Evolutionary conservation across 2,888 invertebrate genomes (phyloP).

Genomic region (Chloroclysta siterata): DNA sequence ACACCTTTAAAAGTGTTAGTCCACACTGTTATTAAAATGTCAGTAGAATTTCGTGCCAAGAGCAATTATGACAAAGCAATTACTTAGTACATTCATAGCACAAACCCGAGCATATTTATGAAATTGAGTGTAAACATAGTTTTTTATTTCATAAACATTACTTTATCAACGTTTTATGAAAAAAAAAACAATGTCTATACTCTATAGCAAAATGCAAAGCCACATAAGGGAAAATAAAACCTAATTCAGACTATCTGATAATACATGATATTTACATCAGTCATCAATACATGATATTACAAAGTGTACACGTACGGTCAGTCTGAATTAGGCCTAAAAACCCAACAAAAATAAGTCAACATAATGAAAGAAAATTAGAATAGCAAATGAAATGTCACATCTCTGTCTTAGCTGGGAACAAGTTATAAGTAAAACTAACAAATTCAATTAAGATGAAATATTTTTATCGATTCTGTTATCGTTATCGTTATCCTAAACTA

Average conservation of each 20-base stretch:
- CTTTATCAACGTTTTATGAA: neutral
- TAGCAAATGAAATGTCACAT: slow-evolving; percentile 25
- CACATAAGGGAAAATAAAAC: neutral
- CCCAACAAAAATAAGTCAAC: neutral
- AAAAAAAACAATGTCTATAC: neutral
- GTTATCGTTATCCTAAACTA: no score
- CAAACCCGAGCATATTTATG: neutral
- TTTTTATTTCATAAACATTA: neutral
- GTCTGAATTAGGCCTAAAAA: slow-evolving; percentile 13
- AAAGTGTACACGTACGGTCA: neutral
- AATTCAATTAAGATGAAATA: no score
- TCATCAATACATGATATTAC: neutral
- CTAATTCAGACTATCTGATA: neutral
- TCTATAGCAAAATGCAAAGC: slow-evolving; percentile 1
- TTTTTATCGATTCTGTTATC: no score
- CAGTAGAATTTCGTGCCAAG: neutral
- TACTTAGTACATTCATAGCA: neutral
- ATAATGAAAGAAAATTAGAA: slow-evolving; percentile 18
- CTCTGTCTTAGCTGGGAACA: slow-evolving; percentile 10
- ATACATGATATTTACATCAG: no score
- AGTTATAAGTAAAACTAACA: no score
- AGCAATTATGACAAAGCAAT: neutral
- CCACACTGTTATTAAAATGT: neutral
- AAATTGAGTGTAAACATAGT: neutral
- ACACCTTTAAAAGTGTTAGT: neutral